Conservation (phyloP, 2,797 vertebrate genomes). For the Pogoniulus pusillus region DNA sequence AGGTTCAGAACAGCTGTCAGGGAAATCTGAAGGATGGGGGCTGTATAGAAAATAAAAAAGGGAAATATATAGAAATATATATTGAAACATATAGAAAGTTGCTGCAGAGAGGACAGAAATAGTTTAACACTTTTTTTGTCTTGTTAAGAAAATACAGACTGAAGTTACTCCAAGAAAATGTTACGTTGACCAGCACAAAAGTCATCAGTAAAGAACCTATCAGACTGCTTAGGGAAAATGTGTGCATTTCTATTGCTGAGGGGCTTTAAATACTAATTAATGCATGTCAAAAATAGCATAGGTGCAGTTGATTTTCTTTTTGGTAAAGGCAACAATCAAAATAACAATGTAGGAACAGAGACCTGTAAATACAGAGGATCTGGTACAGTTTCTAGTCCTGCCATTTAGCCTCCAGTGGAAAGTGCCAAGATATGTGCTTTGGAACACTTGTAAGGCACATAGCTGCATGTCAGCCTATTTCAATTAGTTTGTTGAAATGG, state of each 20-base stretch:
- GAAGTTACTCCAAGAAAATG: not conserved
- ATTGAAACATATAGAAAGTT: not conserved
- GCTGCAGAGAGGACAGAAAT: not conserved
- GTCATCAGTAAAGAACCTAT: not conserved
- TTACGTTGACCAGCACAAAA: not conserved
- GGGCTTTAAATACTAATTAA: not conserved
- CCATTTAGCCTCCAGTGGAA: conserved; percentile 48
- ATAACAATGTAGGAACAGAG: conserved; percentile 23
- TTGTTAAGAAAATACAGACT: not conserved
- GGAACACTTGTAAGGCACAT: conserved; percentile 52
- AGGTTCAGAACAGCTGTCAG: not conserved
- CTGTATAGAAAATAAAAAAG: not conserved
- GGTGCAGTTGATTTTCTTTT: conserved; percentile 9
- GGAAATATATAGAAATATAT: not conserved
- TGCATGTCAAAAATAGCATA: not conserved
- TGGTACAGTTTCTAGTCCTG: conserved; percentile 12
- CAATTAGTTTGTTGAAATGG: conserved; percentile 64
- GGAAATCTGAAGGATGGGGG: fast-evolving
- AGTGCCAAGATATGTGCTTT: conserved; percentile 65
- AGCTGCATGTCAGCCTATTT: conserved; percentile 64
- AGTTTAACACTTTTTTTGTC: not conserved
- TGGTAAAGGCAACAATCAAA: conserved; percentile 25
- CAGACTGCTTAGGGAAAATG: not conserved
- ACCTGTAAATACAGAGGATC: conserved; percentile 40
- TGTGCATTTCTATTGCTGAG: not conserved